Evolutionary conservation across 2,113 vertebrate species (phyloP).

Genomic region (Syngnathus scovelli): DNA sequence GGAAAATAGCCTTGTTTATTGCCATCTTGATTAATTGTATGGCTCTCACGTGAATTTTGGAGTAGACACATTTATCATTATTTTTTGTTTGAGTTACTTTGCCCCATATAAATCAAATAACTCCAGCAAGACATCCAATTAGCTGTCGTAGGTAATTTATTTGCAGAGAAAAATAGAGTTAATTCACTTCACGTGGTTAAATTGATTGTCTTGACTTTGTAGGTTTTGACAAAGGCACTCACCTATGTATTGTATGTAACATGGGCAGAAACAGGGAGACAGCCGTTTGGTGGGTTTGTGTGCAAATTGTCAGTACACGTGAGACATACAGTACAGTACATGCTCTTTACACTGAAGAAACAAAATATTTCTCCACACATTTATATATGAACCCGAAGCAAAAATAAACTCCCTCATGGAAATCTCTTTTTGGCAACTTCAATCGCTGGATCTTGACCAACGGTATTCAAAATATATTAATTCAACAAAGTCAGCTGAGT

Average conservation of each 20-base stretch:
- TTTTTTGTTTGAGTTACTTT: neutral
- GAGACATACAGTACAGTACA: slow-evolving; percentile 36
- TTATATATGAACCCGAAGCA: slow-evolving; percentile 20
- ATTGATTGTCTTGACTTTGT: slow-evolving; percentile 41
- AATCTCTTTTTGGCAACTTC: slow-evolving; percentile 41
- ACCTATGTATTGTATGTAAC: slow-evolving; percentile 39
- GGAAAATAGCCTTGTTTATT: too few relatives aligned
- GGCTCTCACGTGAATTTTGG: neutral
- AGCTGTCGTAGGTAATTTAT: slow-evolving; percentile 44
- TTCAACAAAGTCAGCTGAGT: slow-evolving; percentile 57
- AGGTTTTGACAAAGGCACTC: slow-evolving; percentile 63
- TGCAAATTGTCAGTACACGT: slow-evolving; percentile 51
- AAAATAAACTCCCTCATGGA: slow-evolving; percentile 37
- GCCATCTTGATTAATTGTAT: too few relatives aligned
- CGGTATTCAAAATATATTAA: neutral
- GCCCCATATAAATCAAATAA: neutral
- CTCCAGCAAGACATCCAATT: neutral
- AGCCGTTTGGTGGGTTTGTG: slow-evolving; percentile 45
- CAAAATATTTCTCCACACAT: slow-evolving; percentile 33
- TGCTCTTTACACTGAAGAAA: slow-evolving; percentile 36
- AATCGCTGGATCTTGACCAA: slow-evolving; percentile 21
- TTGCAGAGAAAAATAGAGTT: slow-evolving; percentile 36
- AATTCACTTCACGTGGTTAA: slow-evolving; percentile 37
- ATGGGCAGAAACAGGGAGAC: slow-evolving; percentile 45
- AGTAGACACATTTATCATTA: neutral